These are phyloP conservation scores for Cebus imitator DNA, from an alignment of 2,113 vertebrate genomes.

Conservation along the genomic window DNA sequence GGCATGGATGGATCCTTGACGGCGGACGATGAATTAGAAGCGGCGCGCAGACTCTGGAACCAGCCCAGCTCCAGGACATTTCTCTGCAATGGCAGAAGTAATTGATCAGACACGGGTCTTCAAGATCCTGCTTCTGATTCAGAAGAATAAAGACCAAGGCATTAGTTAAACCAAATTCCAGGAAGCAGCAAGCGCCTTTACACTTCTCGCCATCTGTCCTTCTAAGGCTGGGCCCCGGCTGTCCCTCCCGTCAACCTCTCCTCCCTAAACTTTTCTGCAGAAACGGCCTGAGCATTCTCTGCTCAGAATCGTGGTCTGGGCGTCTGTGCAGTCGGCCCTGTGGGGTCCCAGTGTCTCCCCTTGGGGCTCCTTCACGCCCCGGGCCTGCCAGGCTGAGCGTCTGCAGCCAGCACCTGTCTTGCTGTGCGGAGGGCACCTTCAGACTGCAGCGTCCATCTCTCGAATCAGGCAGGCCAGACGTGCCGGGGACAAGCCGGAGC, in stretches of 20 bases:
- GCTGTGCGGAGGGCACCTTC: fast-evolving
- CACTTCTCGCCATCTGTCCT: fast-evolving
- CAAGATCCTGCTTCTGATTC: fast-evolving
- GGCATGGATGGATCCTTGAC: fast-evolving
- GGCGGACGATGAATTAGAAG: fast-evolving
- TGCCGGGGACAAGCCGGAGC: fast-evolving
- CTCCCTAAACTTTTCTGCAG: fast-evolving
- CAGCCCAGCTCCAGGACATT: not conserved
- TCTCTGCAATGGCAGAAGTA: fast-evolving
- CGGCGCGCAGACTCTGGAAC: fast-evolving
- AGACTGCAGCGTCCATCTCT: not conserved
- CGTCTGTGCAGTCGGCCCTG: fast-evolving
- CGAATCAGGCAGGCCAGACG: too few species aligned
- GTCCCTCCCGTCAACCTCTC: fast-evolving
- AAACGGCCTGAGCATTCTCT: fast-evolving
- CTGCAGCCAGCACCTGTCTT: not conserved
- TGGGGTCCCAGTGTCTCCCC: fast-evolving
- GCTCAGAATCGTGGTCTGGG: fast-evolving
- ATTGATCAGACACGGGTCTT: not conserved
- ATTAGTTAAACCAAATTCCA: fast-evolving
- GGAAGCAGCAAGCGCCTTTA: fast-evolving
- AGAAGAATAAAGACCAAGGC: not conserved
- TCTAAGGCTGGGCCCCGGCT: fast-evolving
- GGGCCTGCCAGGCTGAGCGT: fast-evolving
- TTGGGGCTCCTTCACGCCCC: fast-evolving